Evolutionary conservation across 2,113 vertebrate genomes (phyloP).

Genomic region (Festucalex cinctus): DNA sequence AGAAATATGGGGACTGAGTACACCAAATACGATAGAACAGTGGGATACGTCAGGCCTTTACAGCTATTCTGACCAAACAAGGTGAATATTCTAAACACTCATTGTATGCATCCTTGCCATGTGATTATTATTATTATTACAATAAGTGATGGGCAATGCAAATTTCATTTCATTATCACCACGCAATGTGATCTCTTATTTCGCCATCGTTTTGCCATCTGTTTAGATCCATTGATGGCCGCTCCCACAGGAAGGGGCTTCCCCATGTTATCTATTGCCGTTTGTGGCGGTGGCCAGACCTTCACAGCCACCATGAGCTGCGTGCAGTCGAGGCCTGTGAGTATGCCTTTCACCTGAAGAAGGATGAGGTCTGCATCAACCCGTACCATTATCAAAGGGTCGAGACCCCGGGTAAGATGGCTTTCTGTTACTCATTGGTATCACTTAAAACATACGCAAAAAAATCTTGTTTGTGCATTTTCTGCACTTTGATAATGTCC

Average conservation of each 20-base stretch:
- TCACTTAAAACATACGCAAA: not conserved
- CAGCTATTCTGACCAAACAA: constrained; percentile 99
- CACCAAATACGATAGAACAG: constrained; percentile 99
- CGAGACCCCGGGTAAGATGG: constrained; percentile 90
- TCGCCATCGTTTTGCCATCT: constrained; percentile 13
- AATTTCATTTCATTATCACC: constrained; percentile 20
- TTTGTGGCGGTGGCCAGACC: constrained; percentile 96
- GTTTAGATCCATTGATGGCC: constrained; percentile 92
- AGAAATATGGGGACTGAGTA: constrained; percentile 99
- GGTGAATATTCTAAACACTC: constrained; percentile 86
- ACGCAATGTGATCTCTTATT: constrained; percentile 21
- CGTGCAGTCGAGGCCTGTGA: constrained; percentile 97
- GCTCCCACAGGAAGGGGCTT: constrained; percentile 93
- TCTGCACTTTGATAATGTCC: no score
- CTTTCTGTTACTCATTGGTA: not conserved
- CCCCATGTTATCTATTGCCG: constrained; percentile 97
- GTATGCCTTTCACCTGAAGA: constrained; percentile 99
- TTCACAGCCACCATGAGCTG: constrained; percentile 97
- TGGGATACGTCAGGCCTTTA: constrained; percentile 99
- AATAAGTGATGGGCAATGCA: constrained; percentile 32
- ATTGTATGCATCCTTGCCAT: constrained; percentile 50
- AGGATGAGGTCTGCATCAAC: constrained; percentile 99
- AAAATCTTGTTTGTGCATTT: not conserved
- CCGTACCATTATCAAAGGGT: constrained; percentile 99
- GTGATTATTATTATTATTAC: constrained; percentile 46